Evolutionary conservation across 2,113 vertebrate species (phyloP).

Genomic region (Gavialis gangeticus): DNA sequence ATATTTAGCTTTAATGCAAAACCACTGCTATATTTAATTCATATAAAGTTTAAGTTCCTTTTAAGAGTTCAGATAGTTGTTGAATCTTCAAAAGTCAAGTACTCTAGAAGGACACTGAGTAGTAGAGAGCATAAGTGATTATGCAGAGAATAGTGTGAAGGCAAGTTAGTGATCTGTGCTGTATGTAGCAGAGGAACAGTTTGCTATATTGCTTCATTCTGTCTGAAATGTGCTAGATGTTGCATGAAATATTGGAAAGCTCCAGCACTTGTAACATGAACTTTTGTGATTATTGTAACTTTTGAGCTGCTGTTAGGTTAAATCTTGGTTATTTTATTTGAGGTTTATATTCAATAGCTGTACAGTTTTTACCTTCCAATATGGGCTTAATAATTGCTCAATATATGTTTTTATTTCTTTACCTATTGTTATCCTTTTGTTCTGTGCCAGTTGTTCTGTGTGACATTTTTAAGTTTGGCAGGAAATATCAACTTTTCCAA

Average conservation of each 20-base stretch:
- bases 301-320: constrained; percentile 15
- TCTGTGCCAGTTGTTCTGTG: not conserved
- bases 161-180: not conserved
- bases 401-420: not conserved
- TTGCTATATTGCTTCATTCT: constrained; percentile 1
- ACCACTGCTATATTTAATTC: constrained; percentile 40
- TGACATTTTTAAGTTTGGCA: not conserved
- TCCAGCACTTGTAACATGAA: not conserved
- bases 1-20: constrained; percentile 37
- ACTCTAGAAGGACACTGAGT: constrained; percentile 4
- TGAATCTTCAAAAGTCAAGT: constrained; percentile 25
- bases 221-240: not conserved
- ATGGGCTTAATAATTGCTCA: not conserved
- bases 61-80: constrained; percentile 23
- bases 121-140: not conserved
- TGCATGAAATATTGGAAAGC: not conserved
- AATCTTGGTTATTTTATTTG: not conserved
- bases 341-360: not conserved
- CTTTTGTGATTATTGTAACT: not conserved
- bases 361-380: not conserved
- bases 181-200: not conserved
- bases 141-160: not conserved
- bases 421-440: not conserved
- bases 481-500: not conserved
- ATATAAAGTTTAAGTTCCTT: constrained; percentile 18